Base-by-base conservation (phyloP, 2,113 vertebrate genomes). In the Pyrgilauda ruficollis region DNA sequence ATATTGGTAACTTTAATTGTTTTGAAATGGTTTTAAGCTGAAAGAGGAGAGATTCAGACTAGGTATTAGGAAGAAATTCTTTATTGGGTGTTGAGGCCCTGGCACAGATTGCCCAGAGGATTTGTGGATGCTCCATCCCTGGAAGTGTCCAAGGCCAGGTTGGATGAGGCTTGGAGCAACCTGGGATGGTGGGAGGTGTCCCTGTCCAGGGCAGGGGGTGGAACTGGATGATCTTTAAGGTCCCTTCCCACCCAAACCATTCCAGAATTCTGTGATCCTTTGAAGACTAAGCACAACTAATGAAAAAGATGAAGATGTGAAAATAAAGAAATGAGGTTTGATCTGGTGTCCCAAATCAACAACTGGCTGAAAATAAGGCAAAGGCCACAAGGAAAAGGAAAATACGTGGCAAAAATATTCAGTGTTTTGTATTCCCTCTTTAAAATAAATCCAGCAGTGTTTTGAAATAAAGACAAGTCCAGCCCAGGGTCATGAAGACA, bases 71-170 rank as follows among this genome's bases (percentile, higher is more conserved):
- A 69, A 62, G 15, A 55, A 43, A 69, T 47, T 43, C 31, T 27
- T 62, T 43, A 13, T 3, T 8, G 26, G 17, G 17, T 68, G 47
- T 0, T 18, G 24, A 68, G 62, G 26, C 4, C 3, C 61, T 61
- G 24, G 46, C 33, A 18, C 30, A 76, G n/a, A 10, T 0, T 82
- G 7, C 30, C 14, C 41, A 35, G 63, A 28, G 70, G 13, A 76
- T 22, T 22, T 76, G 47, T 23, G 41, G n/a, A 0, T 69, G 62
- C 14, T 1, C 30, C 63, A 35, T 47, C 35, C 26, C 63, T 76
- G n/a, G 1, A 18, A 41, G 17, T 15, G 47, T 23, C 0, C 39
- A 55, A 62, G 35, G 30, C 62, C 78, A 76, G n/a, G 26, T 0
- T 83, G 62, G 70, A 62, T 0, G 1, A 11, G 70, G 30, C 11